Conservation (phyloP, 2,113 vertebrate genomes). For the Etheostoma cragini region DNA sequence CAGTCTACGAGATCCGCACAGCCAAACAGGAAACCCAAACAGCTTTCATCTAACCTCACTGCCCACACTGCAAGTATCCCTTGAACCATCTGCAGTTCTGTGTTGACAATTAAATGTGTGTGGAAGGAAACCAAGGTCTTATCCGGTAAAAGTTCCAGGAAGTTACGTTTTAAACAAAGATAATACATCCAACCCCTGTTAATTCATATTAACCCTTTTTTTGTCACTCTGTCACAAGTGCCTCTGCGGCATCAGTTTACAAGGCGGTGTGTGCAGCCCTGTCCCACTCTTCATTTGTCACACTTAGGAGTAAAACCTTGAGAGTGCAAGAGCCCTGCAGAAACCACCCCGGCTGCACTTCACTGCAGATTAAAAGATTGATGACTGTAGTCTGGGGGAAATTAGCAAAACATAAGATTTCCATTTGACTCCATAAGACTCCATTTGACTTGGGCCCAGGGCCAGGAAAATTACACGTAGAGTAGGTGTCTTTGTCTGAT, state of each 20-base stretch:
- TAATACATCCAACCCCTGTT: not conserved
- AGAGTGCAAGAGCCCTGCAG: constrained; percentile 43
- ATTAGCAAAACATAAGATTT: constrained; percentile 63
- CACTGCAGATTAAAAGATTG: constrained; percentile 67
- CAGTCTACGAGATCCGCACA: too few relatives aligned
- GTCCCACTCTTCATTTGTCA: constrained; percentile 67
- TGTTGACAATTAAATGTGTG: not conserved
- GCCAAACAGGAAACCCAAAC: too few relatives aligned
- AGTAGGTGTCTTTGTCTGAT: not conserved
- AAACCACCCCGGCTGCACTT: constrained; percentile 45
- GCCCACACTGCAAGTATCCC: too few relatives aligned
- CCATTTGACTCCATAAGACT: constrained; percentile 61
- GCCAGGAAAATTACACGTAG: constrained; percentile 32
- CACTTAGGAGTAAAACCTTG: constrained; percentile 73
- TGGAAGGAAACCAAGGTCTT: not conserved
- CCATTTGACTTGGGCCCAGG: constrained; percentile 49
- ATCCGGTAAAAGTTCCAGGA: not conserved
- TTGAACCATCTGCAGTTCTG: not conserved
- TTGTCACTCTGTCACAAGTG: constrained; percentile 3
- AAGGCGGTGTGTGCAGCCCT: not conserved
- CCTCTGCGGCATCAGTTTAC: not conserved
- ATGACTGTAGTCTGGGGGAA: constrained; percentile 56
- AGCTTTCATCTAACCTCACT: too few relatives aligned
- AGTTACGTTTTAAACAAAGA: not conserved
- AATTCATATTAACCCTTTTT: not conserved